phyloP scores from a whole-genome alignment of 2,888 invertebrate species.

The Proisotoma minuta region DNA sequence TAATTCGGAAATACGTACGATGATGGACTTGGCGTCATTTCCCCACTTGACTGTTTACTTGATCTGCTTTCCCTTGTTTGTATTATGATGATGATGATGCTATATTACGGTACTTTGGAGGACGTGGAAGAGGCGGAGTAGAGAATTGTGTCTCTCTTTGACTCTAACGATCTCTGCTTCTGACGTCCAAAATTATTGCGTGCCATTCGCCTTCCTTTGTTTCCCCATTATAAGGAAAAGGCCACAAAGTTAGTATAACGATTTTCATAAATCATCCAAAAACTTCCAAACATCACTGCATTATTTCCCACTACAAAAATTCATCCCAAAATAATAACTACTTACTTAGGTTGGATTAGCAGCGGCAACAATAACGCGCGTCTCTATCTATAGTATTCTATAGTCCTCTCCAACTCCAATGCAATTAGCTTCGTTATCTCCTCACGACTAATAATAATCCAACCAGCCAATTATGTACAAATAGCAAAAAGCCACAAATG shows the following conservation, averaged over 20 bases:
- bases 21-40: too few relatives aligned
- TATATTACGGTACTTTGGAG: constrained; percentile 1
- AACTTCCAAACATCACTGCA: too few relatives aligned
- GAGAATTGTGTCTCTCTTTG: constrained; percentile 47
- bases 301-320: constrained; percentile 42
- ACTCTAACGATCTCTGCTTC: constrained; percentile 47
- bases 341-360: not conserved
- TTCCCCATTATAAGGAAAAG: constrained; percentile 42
- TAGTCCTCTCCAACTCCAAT: not conserved
- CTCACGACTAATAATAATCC: too few relatives aligned
- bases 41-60: too few relatives aligned
- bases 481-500: too few relatives aligned
- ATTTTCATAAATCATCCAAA: constrained; percentile 48
- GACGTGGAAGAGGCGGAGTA: constrained; percentile 48
- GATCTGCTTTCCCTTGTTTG: too few relatives aligned
- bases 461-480: too few relatives aligned
- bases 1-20: too few relatives aligned
- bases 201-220: constrained; percentile 47
- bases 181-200: constrained; percentile 48
- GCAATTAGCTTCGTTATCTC: not conserved
- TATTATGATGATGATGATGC: too few relatives aligned
- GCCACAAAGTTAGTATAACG: constrained; percentile 43
- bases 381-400: not conserved
- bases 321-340: not conserved
- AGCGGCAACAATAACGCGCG: not conserved